phyloP scores from a whole-genome alignment of 1,140 invertebrate species.

The Drosophila sechellia region DNA sequence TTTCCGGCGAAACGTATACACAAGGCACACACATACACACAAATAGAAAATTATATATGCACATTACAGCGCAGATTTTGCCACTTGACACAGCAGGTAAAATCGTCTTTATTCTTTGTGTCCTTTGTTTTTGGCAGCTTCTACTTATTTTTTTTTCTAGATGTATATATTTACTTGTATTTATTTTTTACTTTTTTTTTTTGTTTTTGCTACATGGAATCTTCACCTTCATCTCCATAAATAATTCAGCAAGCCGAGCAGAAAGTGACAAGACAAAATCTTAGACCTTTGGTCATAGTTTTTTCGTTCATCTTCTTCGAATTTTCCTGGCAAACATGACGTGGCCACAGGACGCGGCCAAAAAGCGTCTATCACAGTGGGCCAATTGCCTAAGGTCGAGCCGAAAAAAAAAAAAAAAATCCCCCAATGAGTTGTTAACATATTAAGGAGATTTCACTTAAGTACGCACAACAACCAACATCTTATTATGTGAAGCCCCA shows the following conservation, averaged over 20 bases:
- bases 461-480: slow-evolving; percentile 55
- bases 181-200: neutral
- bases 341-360: slow-evolving; percentile 5
- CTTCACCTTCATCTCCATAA: slow-evolving; percentile 40
- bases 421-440: slow-evolving; percentile 75
- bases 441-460: slow-evolving; percentile 78
- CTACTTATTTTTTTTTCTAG: neutral
- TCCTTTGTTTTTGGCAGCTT: slow-evolving; percentile 10
- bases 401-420: slow-evolving; percentile 21
- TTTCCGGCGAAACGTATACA: slow-evolving; percentile 19
- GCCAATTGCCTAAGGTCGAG: slow-evolving; percentile 11
- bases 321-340: slow-evolving; percentile 7
- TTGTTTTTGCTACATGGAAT: slow-evolving; percentile 9
- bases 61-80: slow-evolving; percentile 78
- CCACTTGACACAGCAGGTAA: slow-evolving; percentile 59
- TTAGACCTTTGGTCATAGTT: slow-evolving; percentile 33
- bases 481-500: slow-evolving; percentile 18
- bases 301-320: slow-evolving; percentile 5
- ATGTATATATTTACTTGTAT: too few species aligned
- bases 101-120: slow-evolving; percentile 9
- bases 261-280: slow-evolving; percentile 45
- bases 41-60: slow-evolving; percentile 74
- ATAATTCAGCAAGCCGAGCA: slow-evolving; percentile 41
- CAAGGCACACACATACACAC: slow-evolving; percentile 18
- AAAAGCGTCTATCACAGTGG: slow-evolving; percentile 9